Evolutionary conservation across 2,113 vertebrate genomes (phyloP), one percentile per base, ranked within the genome.

Genomic region (Psilopsiagon aymara): DNA sequence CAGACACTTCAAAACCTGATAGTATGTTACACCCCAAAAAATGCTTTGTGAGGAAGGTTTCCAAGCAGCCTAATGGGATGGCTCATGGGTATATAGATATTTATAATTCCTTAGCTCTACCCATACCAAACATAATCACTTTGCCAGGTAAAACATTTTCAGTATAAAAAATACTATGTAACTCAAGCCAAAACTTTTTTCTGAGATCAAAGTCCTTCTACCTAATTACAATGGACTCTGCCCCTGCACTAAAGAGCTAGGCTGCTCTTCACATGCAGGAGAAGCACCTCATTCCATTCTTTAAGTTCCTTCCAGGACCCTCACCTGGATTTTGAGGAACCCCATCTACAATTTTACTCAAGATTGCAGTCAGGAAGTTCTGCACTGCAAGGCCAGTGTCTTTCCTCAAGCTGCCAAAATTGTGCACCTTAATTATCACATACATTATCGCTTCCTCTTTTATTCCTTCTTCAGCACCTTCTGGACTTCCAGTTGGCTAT

Each of bases 141-240:
- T 82, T 51, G n/a, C 60, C 60, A 68, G 33, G 71, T 68, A 78
- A 41, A 92, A 82, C 5, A 63, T 13, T 66, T 82, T 46, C 46
- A 41, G 4, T 46, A 86, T 39, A 2, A 52, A 59, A 62, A 85
- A 64, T 25, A 25, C 23, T 14, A 59, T 2, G 52, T 14, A 63
- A 43, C 25, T 51, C 4, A 4, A 75, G 41, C 18, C 33, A 87
- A 91, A 91, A 33, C 0, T 6, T 76, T 82, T 92, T 64, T n/a
- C 33, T 62, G 11, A 73, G 52, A 17, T 73, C 44, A n/a, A 70
- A 24, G 21, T 43, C 46, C 77, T 80, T 86, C 53, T 53, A 8
- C 25, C n/a, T 70, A 69, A 53, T 59, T 68, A 33, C 0, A 0
- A 41, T 4, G 17, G 13, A 7, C 4, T 66, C 14, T 23, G 6